These are phyloP conservation scores for Hylomyscus alleni DNA, from an alignment of 2,797 vertebrate genomes.

Conservation along the genomic window DNA sequence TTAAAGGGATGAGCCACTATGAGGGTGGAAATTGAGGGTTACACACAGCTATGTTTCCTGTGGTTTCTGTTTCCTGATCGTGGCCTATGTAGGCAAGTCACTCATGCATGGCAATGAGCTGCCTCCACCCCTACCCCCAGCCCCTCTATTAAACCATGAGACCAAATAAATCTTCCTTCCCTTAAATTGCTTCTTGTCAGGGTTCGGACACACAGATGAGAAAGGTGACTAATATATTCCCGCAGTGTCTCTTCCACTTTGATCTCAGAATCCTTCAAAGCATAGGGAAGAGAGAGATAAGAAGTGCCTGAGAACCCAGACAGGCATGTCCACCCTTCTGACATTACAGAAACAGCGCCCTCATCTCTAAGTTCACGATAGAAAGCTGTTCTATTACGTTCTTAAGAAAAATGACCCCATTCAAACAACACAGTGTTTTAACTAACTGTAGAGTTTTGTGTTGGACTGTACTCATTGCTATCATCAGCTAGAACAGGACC, in stretches of 20 bases:
- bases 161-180: background rate
- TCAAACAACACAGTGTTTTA: background rate
- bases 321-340: background rate
- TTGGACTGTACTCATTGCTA: background rate
- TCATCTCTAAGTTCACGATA: background rate
- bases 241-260: constrained; percentile 41
- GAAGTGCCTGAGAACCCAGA: background rate
- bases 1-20: background rate
- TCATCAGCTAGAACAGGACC: background rate
- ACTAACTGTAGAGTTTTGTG: background rate
- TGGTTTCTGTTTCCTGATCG: background rate
- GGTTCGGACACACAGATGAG: background rate
- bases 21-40: background rate
- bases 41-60: background rate
- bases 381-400: background rate
- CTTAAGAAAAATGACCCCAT: background rate
- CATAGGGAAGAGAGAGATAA: background rate
- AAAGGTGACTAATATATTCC: background rate
- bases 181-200: background rate
- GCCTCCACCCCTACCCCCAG: background rate
- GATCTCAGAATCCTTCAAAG: constrained; percentile 66
- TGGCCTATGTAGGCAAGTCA: background rate
- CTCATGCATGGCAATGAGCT: background rate
- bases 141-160: background rate
- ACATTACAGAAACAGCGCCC: background rate